Conservation (phyloP, 2,797 vertebrate genomes). For the Psittacula echo region DNA sequence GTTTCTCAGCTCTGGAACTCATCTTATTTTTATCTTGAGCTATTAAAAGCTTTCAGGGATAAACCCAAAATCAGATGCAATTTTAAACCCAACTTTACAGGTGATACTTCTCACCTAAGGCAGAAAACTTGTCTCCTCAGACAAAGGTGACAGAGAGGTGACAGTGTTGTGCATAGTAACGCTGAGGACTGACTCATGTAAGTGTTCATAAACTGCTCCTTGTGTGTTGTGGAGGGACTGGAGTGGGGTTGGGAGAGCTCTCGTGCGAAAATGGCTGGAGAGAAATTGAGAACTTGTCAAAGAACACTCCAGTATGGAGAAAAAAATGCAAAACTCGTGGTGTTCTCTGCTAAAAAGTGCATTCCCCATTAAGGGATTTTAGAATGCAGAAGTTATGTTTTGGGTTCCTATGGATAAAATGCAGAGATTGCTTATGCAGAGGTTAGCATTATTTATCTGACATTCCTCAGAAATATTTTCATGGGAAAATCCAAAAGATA, state of each 20-base stretch:
- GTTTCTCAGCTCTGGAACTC: neutral
- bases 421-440: neutral
- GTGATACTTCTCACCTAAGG: neutral
- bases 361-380: neutral
- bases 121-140: neutral
- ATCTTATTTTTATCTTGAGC: neutral
- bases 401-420: neutral
- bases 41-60: neutral
- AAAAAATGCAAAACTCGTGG: neutral
- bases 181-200: neutral
- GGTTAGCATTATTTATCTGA: neutral
- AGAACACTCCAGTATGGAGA: neutral
- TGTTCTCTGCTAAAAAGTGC: neutral
- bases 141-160: neutral
- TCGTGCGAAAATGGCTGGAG: neutral
- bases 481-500: neutral
- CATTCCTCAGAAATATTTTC: neutral
- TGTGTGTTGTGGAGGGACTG: neutral
- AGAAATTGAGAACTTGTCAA: neutral
- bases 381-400: neutral
- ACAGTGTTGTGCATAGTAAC: rapidly evolving
- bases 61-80: neutral
- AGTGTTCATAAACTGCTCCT: neutral
- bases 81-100: neutral
- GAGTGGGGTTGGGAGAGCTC: neutral